Conservation (phyloP, 2,113 vertebrate species). For the Marmota monax region DNA sequence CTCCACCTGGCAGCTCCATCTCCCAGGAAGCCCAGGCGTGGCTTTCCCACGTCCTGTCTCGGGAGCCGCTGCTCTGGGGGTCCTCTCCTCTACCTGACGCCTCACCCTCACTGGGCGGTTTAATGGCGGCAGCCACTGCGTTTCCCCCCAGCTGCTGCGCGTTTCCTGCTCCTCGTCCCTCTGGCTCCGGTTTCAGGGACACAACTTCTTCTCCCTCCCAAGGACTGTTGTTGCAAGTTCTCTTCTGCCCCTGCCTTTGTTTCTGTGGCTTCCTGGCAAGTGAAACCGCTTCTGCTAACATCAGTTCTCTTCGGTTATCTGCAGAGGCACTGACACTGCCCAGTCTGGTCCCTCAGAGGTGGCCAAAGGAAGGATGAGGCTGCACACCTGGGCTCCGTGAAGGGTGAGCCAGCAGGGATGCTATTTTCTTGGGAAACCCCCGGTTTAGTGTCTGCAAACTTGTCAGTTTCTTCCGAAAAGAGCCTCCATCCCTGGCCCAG, state of each 20-base stretch:
- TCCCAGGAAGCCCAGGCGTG: no score
- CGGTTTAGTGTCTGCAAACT: not conserved
- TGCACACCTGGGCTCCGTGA: not conserved
- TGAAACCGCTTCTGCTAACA: not conserved
- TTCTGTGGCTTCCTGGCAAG: not conserved
- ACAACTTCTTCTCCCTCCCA: not conserved
- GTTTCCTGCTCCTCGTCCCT: no score
- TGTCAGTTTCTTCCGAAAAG: not conserved
- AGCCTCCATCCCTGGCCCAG: not conserved
- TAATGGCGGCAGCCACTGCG: no score
- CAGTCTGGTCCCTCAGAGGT: not conserved
- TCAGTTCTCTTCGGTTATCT: not conserved
- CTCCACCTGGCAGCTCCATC: no score
- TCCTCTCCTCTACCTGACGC: no score
- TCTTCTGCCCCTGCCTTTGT: not conserved
- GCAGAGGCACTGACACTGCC: not conserved
- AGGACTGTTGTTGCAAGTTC: not conserved
- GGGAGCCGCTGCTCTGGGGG: not conserved
- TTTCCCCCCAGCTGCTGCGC: no score
- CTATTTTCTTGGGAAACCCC: not conserved
- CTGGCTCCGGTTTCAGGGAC: not conserved
- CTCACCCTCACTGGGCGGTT: no score
- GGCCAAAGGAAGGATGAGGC: no score
- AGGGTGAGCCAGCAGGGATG: not conserved
- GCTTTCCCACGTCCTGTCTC: not conserved